Conservation (phyloP, 2,888 invertebrate species). For the Parapristionchus giblindavisi region DNA sequence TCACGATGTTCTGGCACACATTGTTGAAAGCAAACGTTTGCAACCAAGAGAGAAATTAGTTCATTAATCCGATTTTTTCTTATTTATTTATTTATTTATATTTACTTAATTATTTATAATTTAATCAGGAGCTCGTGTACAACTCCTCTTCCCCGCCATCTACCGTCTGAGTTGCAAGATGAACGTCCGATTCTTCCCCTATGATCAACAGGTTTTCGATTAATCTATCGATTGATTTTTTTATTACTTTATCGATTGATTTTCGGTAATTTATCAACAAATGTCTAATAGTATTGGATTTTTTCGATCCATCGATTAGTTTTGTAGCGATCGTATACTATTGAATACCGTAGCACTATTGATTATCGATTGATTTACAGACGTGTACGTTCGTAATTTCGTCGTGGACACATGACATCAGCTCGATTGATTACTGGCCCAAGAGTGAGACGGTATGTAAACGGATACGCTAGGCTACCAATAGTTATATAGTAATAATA, state of each 20-base stretch:
- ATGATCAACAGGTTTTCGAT: constrained; percentile 52
- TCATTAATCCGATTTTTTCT: neutral
- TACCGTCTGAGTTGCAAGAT: constrained; percentile 66
- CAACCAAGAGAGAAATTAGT: neutral
- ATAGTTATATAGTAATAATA: neutral
- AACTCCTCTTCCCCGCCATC: constrained; percentile 68
- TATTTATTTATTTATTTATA: neutral
- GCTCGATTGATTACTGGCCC: constrained; percentile 66
- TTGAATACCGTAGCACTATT: neutral
- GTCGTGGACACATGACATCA: constrained; percentile 65
- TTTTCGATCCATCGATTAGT: constrained; percentile 16
- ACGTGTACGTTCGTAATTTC: constrained; percentile 69
- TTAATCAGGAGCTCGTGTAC: constrained; percentile 60
- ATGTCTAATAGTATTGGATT: neutral
- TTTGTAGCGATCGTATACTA: neutral
- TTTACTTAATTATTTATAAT: neutral
- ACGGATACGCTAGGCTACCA: neutral
- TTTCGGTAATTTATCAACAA: neutral
- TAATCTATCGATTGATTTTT: constrained; percentile 44
- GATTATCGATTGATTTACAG: constrained; percentile 40
- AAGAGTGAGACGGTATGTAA: constrained; percentile 43
- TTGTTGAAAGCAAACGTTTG: too few species aligned
- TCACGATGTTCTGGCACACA: too few species aligned
- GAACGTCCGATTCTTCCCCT: constrained; percentile 67
- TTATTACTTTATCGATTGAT: neutral